Evolutionary conservation across 2,888 invertebrate genomes (phyloP).

Genomic region (Scotopteryx bipunctaria): DNA sequence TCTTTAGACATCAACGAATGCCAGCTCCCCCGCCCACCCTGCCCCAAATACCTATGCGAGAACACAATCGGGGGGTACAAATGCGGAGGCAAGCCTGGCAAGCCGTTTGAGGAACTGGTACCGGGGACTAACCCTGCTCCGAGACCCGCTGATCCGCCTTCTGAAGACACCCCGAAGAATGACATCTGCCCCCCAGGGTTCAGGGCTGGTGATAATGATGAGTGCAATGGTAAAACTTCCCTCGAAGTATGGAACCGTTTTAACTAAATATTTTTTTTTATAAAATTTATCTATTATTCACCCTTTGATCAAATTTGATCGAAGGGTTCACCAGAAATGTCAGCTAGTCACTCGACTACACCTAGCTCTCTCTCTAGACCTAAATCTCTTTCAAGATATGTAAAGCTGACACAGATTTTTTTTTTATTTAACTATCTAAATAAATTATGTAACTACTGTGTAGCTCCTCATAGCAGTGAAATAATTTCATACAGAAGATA

Average conservation of each 20-base stretch:
- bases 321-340: too few species aligned
- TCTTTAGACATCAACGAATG: constrained; percentile 95
- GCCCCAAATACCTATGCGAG: constrained; percentile 76
- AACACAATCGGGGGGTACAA: constrained; percentile 79
- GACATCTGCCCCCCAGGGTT: constrained; percentile 83
- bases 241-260: too few species aligned
- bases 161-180: constrained; percentile 47
- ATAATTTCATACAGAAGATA: too few species aligned
- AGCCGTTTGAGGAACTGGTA: constrained; percentile 58
- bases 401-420: too few species aligned
- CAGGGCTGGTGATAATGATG: constrained; percentile 74
- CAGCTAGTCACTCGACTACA: too few species aligned
- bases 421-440: too few species aligned
- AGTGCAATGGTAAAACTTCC: constrained; percentile 75
- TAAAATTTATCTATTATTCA: background rate
- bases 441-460: too few species aligned
- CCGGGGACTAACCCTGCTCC: constrained; percentile 39
- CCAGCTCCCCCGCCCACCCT: constrained; percentile 71
- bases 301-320: too few species aligned
- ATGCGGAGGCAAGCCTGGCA: constrained; percentile 74
- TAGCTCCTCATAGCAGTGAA: too few species aligned
- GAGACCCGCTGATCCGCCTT: constrained; percentile 44
- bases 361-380: too few species aligned
- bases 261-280: background rate
- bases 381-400: too few species aligned